Evolutionary conservation across 2,888 invertebrate genomes (phyloP), one percentile per base, ranked within the genome.

Genomic region (Nomada lathburiana): DNA sequence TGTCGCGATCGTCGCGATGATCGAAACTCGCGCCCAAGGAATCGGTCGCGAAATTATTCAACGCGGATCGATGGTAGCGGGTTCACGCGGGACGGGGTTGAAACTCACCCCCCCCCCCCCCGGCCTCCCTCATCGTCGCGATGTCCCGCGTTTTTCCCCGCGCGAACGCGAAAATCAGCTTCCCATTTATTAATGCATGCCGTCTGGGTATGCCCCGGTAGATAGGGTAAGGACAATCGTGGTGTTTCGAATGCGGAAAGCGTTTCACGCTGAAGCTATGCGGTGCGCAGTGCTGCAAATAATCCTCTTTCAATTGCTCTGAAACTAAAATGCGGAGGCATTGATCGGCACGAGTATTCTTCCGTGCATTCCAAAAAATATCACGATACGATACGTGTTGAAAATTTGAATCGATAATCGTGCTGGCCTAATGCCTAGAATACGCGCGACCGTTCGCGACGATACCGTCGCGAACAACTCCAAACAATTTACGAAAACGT

Each of bases 11-110:
- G 52, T 50, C 55, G 50, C 83, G 60, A 65, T 57, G 65, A 68
- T 78, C 77, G 77, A 78, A 62, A 18, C 47, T 67, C 68, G 75
- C 44, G 0, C 7, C 60, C 70, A 80, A 86, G 87, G 87, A 87
- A 88, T 74, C 86, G 67, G 72, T 82, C 82, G 84, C 84, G 87
- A 87, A 87, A 87, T 87, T 82, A 94, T 93, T 94, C 93, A 93
- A 90, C 92, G 90, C 87, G 90, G 93, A 93, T 93, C 93, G 93
- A 93, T 94, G 93, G 88, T 79, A 86, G 86, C 68, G 82, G 86
- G 87, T 87, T 86, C 87, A 88, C 88, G 88, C 88, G 87, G 86
- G 83, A 88, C 68, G 18, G 63, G 79, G 69, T 42, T 65, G 50
- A 36, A 78, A 69, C 62, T 62, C 78, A n/a, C 53, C 53, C n/a